Base-by-base conservation (phyloP, 2,888 invertebrate genomes). In the Lasioglossum leucozonium region DNA sequence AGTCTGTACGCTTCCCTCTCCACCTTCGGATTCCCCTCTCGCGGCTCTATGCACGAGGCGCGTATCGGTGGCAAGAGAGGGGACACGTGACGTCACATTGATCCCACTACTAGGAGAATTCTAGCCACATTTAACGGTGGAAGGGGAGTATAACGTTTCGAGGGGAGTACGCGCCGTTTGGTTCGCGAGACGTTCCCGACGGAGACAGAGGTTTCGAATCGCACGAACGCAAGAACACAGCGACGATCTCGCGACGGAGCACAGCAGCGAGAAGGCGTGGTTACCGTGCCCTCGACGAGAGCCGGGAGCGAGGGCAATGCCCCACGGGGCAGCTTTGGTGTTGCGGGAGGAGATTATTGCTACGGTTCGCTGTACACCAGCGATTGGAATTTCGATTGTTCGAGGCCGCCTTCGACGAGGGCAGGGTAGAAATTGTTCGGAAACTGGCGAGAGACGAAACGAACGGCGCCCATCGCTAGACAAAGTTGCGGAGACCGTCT, bases 381-480 rank as follows among this genome's bases (percentile, higher is more conserved):
- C n/a, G 55, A n/a, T 16, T 2, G 62, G 30, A 62, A 62, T 30
- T 30, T 62, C 26, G 62, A n/a, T n/a, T 55, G 55, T 55, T 51
- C n/a, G 4, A 10, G 55, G n/a, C 4, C n/a, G n/a, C 55, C 10
- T n/a, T n/a, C 18, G 51, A 1, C 55, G 62, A 62, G 62, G 6
- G 18, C n/a, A n/a, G n/a, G 34, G 34, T 30, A 18, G 55, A 84
- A 40, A 73, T 77, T 69, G 58, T 44, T 58, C n/a, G 30, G 1
- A 58, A 77, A 77, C 26, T 74, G 13, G 82, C 42, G n/a, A 77
- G 16, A 74, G 58, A 26, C 22, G 47, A 16, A 51, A 44, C 26
- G 37, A 22, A 72, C 22, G 62, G 30, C 69, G 26, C 47, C 79
- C 81, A 87, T 79, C 73, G 77, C 58, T 73, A 73, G 77, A 71